Conservation (phyloP, 2,113 vertebrate genomes). For the Brachypodius melanocephalos region DNA sequence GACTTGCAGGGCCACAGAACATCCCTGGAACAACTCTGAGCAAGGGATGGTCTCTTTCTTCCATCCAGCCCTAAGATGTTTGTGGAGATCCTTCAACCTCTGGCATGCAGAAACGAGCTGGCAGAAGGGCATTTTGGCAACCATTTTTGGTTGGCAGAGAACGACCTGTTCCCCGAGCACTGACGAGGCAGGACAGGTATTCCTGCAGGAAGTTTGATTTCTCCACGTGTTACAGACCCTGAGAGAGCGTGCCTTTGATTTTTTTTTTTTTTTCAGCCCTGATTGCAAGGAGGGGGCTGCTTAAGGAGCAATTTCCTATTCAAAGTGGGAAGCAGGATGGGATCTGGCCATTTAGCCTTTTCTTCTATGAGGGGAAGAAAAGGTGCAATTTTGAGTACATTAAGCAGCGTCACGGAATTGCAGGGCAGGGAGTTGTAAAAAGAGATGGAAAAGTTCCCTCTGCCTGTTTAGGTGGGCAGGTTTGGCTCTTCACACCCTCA, state of each 20-base stretch:
- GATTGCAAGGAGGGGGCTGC: not conserved
- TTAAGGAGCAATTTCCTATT: not conserved
- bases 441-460: not conserved
- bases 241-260: not conserved
- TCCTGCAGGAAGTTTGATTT: not conserved
- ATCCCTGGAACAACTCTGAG: not conserved
- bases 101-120: not conserved
- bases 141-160: not conserved
- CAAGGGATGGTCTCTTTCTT: not conserved
- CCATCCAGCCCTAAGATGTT: not conserved
- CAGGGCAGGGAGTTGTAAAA: not conserved
- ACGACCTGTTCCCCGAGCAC: not conserved
- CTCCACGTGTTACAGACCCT: not conserved
- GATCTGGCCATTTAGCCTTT: not conserved
- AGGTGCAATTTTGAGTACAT: not conserved
- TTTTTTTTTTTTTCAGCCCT: not conserved
- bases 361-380: not conserved
- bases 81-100: not conserved
- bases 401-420: not conserved
- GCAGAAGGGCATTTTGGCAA: not conserved
- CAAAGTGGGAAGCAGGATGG: not conserved
- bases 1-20: not conserved
- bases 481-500: not conserved
- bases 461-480: not conserved
- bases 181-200: not conserved